Base-by-base conservation (phyloP, 2,113 vertebrate genomes). In the Amphiprion ocellaris region DNA sequence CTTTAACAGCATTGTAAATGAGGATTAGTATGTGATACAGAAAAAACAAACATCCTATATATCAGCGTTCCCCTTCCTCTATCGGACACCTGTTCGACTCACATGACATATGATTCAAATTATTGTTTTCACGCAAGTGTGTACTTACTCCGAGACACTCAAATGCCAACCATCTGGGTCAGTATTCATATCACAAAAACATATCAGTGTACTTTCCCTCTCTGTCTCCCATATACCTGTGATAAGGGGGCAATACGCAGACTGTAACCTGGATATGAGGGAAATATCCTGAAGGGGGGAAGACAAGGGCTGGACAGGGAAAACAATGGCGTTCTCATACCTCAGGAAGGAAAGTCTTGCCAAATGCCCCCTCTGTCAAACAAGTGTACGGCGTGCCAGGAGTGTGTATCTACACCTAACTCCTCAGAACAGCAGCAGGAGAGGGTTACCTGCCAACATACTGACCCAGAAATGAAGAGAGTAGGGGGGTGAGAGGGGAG, bases 381-480 rank as follows among this genome's bases (percentile, higher is more conserved):
- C 79, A 70, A 56, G 53, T 66, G 46, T 52, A 37, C 39, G 28
- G 56, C 11, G 4, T 83, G 83, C 74, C 88, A 84, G 66, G 39
- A 75, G 77, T 63, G 49, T 70, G 63, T 46, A 81, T 9, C 50
- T 79, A 58, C 74, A 81, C 52, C 75, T 81, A 54, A 49, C 39
- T 61, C 74, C 65, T 67, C 46, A 69, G 56, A 81, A 70, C 68
- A 46, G 68, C 71, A 55, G 12, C 30, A 64, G 30, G 46, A 84
- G 72, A 75, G 12, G 16, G 50, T 76, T 69, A 91, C 82, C 76
- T 87, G 79, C 82, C 79, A 83, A 88, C 74, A 92, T 37, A 79
- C 64, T 90, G 88, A 89, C 85, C 90, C 73, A 90, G 77, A 92
- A 88, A 87, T 64, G 39, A 65, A 90, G 85, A 78, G 72, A 64